Conservation (phyloP, 1,140 invertebrate species). For the Eurosta solidaginis region DNA sequence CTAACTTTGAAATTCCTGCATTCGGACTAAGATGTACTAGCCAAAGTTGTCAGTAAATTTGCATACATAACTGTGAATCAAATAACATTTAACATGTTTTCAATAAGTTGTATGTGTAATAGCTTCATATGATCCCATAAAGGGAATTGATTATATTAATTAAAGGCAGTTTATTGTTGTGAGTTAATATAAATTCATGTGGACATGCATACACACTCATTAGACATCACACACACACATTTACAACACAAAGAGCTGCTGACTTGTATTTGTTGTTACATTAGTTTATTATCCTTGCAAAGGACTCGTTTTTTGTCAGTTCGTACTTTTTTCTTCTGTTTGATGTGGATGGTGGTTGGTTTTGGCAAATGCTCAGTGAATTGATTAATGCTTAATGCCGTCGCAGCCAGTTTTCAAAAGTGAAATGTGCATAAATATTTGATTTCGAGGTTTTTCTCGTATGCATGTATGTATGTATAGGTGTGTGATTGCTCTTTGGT, state of each 20-base stretch:
- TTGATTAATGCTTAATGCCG: not conserved
- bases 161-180: not conserved
- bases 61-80: not conserved
- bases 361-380: constrained; percentile 6
- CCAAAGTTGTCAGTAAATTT: not conserved
- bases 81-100: not conserved
- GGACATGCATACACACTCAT: not conserved
- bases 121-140: not conserved
- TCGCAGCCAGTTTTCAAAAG: not conserved
- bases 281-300: constrained; percentile 17
- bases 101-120: not conserved
- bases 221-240: not conserved
- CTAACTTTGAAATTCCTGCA: not conserved
- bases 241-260: not conserved
- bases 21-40: not conserved
- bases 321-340: not conserved
- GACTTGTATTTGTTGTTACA: not conserved
- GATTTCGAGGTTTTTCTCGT: not conserved
- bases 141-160: constrained; percentile 26
- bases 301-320: not conserved
- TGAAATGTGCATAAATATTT: not conserved
- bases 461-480: not conserved
- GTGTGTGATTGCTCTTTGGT: not conserved
- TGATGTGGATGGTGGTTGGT: not conserved
- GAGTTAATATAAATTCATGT: too few relatives aligned